Evolutionary conservation across 2,113 vertebrate species (phyloP).

Genomic region (Phyllostomus hastatus): DNA sequence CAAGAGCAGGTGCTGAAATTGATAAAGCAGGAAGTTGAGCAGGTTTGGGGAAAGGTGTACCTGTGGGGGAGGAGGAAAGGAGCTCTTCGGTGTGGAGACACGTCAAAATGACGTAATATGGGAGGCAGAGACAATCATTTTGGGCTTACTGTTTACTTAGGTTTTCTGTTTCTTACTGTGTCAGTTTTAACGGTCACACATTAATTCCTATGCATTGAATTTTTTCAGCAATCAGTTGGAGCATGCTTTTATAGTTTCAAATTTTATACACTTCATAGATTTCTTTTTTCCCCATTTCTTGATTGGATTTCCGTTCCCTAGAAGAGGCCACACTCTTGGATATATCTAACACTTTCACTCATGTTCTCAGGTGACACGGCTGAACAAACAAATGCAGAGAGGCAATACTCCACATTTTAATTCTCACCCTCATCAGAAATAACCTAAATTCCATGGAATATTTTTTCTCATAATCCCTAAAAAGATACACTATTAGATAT

Average conservation of each 20-base stretch:
- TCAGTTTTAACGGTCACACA: neutral
- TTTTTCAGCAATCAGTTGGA: neutral
- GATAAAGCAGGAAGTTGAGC: neutral
- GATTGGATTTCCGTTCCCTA: neutral
- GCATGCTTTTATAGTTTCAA: neutral
- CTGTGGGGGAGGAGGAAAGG: neutral
- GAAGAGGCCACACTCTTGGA: neutral
- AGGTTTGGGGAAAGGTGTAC: neutral
- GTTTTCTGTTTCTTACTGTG: neutral
- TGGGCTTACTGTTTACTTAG: neutral
- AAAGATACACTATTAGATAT: neutral
- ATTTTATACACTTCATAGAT: neutral
- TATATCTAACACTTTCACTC: neutral
- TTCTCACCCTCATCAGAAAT: neutral
- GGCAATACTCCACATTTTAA: neutral
- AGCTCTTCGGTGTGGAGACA: neutral
- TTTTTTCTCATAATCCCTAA: neutral
- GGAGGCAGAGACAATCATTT: neutral
- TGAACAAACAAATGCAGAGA: neutral
- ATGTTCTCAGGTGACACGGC: neutral
- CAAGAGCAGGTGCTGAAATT: neutral
- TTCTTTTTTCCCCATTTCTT: neutral
- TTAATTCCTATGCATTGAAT: neutral
- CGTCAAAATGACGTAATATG: neutral
- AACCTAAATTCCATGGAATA: neutral